Percentiles rank a stretch among this genome's conserved stretches.
Evolutionary conservation across 1,140 invertebrate species (phyloP).

Genomic region (Drosophila azteca): DNA sequence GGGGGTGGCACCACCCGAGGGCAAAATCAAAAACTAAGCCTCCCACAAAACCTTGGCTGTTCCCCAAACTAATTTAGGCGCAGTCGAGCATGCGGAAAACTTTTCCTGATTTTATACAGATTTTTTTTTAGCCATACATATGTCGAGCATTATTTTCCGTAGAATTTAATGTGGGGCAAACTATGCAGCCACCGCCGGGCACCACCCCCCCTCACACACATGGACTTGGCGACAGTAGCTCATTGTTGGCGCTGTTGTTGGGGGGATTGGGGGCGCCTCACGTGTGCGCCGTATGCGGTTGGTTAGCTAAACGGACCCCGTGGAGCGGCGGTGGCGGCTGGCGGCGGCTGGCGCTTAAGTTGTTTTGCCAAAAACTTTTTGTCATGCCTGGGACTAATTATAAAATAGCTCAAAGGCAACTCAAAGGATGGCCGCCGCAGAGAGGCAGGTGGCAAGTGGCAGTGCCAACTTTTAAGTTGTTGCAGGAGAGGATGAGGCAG

Average conservation of each 20-base stretch:
- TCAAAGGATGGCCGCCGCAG: slow-evolving; percentile 51
- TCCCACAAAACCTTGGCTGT: slow-evolving; percentile 43
- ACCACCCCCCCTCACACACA: slow-evolving; percentile 12
- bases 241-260: slow-evolving; percentile 44
- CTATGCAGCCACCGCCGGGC: slow-evolving; percentile 22
- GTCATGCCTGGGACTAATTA: slow-evolving; percentile 81
- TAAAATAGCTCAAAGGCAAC: slow-evolving; percentile 81
- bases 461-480: slow-evolving; percentile 65
- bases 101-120: slow-evolving; percentile 47
- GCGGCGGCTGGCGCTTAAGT: slow-evolving; percentile 60
- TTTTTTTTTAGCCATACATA: slow-evolving; percentile 54
- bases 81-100: slow-evolving; percentile 70
- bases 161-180: slow-evolving; percentile 64
- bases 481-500: neutral
- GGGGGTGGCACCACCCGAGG: slow-evolving; percentile 2
- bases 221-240: slow-evolving; percentile 11
- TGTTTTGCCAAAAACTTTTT: slow-evolving; percentile 79
- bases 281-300: slow-evolving; percentile 67
- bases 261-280: slow-evolving; percentile 32
- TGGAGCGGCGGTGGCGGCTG: slow-evolving; percentile 15
- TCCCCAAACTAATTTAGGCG: slow-evolving; percentile 70
- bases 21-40: slow-evolving; percentile 41
- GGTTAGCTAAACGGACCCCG: slow-evolving; percentile 65
- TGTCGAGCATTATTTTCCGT: slow-evolving; percentile 74
- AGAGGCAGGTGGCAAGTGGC: slow-evolving; percentile 11